phyloP scores from a whole-genome alignment of 2,888 invertebrate genomes.

The Ecdyonurus torrentis region DNA sequence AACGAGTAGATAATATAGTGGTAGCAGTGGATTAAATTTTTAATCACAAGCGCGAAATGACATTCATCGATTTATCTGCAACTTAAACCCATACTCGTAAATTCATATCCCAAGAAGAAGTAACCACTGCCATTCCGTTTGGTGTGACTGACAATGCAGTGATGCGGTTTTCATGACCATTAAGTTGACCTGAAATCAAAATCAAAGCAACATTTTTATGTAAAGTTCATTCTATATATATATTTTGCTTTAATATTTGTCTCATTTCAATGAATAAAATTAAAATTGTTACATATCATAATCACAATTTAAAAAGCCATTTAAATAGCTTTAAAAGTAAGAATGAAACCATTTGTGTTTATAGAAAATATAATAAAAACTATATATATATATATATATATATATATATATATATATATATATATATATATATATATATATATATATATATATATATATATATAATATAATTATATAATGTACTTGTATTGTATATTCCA shows the following conservation, averaged over 20 bases:
- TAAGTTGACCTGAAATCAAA: conserved; percentile 42
- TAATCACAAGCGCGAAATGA: neutral
- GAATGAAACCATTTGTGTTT: no score
- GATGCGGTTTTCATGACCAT: conserved; percentile 75
- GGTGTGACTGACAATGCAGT: conserved; percentile 69
- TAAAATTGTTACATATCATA: no score
- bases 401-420: neutral
- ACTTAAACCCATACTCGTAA: conserved; percentile 72
- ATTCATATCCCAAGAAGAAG: conserved; percentile 81
- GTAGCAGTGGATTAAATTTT: neutral
- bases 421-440: neutral
- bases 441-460: conserved; percentile 5
- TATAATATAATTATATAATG: no score
- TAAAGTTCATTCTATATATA: no score
- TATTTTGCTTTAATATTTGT: no score
- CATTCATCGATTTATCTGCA: no score
- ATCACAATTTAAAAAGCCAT: no score
- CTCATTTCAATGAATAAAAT: no score
- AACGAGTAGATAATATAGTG: no score
- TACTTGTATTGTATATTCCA: no score
- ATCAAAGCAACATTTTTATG: conserved; percentile 5
- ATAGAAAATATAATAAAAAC: no score
- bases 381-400: conserved; percentile 2
- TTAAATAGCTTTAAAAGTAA: no score
- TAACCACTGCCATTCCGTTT: conserved; percentile 73